Evolutionary conservation across 2,888 invertebrate genomes (phyloP).

Genomic region (Psylliodes chrysocephalus): DNA sequence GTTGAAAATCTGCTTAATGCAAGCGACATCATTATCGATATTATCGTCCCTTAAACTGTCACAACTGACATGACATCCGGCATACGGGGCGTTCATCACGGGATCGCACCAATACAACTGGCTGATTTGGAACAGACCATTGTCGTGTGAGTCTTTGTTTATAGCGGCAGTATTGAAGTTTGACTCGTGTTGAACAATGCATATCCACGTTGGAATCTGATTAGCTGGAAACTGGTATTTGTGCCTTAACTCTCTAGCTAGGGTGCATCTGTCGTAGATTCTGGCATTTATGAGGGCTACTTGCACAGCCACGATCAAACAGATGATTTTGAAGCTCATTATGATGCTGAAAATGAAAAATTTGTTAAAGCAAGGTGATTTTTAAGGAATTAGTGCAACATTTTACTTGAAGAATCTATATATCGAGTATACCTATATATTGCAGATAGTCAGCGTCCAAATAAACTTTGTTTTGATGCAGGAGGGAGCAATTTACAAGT

Average conservation of each 20-base stretch:
- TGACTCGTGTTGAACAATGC: constrained; percentile 67
- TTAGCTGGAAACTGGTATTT: constrained; percentile 66
- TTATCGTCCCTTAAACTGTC: not conserved
- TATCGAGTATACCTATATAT: too few species aligned
- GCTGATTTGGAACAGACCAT: not conserved
- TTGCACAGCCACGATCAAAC: not conserved
- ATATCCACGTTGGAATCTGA: constrained; percentile 65
- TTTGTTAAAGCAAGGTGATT: too few species aligned
- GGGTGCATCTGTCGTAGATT: constrained; percentile 76
- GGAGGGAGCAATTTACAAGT: too few species aligned
- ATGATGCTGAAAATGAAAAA: not conserved
- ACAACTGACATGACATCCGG: not conserved
- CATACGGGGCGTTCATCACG: not conserved
- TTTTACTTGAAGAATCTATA: too few species aligned
- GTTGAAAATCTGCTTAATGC: not conserved
- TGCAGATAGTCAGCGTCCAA: too few species aligned
- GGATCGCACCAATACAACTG: not conserved
- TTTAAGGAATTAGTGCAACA: too few species aligned
- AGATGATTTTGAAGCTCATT: not conserved
- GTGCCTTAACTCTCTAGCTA: constrained; percentile 71
- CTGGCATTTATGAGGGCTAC: constrained; percentile 70
- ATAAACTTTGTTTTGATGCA: too few species aligned
- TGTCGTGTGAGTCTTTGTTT: not conserved
- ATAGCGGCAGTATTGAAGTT: not conserved
- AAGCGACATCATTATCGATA: not conserved